Conservation (phyloP, 2,888 invertebrate genomes). For the Dioctria linearis region DNA sequence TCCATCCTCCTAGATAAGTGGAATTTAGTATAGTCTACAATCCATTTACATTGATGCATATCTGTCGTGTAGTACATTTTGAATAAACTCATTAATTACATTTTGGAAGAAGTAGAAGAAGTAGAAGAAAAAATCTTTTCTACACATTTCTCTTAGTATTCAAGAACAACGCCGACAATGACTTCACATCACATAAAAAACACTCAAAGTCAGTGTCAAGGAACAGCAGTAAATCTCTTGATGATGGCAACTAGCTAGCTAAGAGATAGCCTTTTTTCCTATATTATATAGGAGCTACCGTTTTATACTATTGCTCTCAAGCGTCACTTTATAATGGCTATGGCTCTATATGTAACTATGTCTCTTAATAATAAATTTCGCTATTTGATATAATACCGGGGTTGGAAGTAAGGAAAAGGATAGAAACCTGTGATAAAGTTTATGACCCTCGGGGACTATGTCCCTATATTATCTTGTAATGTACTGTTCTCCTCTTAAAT, state of each 20-base stretch:
- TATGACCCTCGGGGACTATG: conserved; percentile 6
- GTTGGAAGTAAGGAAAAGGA: too few species aligned
- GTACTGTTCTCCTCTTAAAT: not conserved
- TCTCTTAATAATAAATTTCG: conserved; percentile 26
- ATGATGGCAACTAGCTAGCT: conserved; percentile 10
- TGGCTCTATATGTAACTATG: conserved; percentile 17
- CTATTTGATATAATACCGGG: conserved; percentile 18
- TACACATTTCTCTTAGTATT: not conserved
- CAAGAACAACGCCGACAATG: not conserved
- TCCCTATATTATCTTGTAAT: conserved; percentile 3
- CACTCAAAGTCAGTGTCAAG: too few species aligned
- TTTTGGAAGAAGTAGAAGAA: conserved; percentile 11
- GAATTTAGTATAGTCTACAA: too few species aligned
- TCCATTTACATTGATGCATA: conserved; percentile 12
- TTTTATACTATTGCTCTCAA: conserved; percentile 15
- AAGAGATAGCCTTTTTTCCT: conserved; percentile 17
- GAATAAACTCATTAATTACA: conserved; percentile 32
- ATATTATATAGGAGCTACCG: not conserved
- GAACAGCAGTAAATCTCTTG: conserved; percentile 9
- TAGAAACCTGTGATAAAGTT: conserved; percentile 20
- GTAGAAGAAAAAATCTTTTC: not conserved
- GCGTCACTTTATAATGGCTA: not conserved
- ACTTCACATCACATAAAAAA: too few species aligned
- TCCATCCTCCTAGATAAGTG: too few species aligned
- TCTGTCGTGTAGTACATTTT: conserved; percentile 17